Evolutionary conservation across 2,888 invertebrate genomes (phyloP).

Genomic region (Epistrophe grossulariae): DNA sequence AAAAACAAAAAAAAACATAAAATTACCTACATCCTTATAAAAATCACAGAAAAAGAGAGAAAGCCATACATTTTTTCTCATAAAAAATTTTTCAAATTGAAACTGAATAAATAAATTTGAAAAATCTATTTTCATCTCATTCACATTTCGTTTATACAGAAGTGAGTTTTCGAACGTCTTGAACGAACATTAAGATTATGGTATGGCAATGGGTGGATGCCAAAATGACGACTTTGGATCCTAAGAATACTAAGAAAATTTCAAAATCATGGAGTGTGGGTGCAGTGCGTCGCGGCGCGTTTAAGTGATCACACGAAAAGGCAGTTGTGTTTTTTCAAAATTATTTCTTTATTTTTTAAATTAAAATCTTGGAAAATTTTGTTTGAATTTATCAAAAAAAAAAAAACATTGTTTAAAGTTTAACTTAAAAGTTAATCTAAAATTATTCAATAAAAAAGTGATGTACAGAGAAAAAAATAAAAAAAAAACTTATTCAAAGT

Average conservation of each 20-base stretch:
- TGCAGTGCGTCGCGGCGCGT: conserved; percentile 83
- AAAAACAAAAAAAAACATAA: conserved; percentile 3
- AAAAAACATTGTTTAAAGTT: conserved; percentile 13
- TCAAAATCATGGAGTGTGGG: conserved; percentile 83
- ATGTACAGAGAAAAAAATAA: background rate
- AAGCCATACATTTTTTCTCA: conserved; percentile 51
- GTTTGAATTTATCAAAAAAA: background rate
- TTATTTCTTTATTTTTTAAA: background rate
- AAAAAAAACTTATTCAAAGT: background rate
- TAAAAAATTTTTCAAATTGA: conserved; percentile 67
- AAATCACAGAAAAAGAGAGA: conserved; percentile 58
- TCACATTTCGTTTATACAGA: conserved; percentile 71
- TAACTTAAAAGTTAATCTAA: background rate
- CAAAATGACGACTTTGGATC: conserved; percentile 74
- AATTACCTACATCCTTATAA: conserved; percentile 58
- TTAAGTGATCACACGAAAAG: conserved; percentile 67
- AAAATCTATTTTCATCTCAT: conserved; percentile 76
- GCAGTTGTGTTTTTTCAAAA: background rate
- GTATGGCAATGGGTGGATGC: conserved; percentile 75
- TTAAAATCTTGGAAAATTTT: background rate
- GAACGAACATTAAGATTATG: conserved; percentile 68
- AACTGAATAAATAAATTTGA: conserved; percentile 75
- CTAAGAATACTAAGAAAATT: conserved; percentile 73
- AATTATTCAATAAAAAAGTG: background rate
- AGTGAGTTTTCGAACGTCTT: conserved; percentile 63